Percentiles rank a stretch among this genome's conserved stretches.
phyloP scores from a whole-genome alignment of 2,797 vertebrate species.

The Gouania willdenowi region DNA sequence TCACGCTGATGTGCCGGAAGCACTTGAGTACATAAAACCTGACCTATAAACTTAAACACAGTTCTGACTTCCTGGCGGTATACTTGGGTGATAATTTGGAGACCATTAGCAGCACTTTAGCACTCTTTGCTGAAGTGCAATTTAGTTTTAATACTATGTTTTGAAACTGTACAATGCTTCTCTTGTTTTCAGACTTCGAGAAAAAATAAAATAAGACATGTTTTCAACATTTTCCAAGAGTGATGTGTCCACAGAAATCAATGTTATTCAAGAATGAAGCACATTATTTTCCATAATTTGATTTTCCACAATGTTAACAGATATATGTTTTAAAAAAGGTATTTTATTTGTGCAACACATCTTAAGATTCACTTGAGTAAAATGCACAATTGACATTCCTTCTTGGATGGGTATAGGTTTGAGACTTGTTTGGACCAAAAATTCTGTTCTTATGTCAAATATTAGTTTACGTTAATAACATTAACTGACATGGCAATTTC shows the following conservation, averaged over 20 bases:
- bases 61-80: background rate
- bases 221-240: too few relatives aligned
- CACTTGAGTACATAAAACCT: background rate
- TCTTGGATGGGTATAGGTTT: too few relatives aligned
- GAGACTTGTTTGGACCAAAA: too few relatives aligned
- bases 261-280: too few relatives aligned
- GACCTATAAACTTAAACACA: slow-evolving; percentile 12
- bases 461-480: background rate
- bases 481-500: background rate
- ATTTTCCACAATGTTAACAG: too few relatives aligned
- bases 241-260: too few relatives aligned
- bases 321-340: too few relatives aligned
- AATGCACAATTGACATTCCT: too few relatives aligned
- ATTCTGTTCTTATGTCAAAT: background rate
- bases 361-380: too few relatives aligned
- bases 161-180: slow-evolving; percentile 9
- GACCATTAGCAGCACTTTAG: slow-evolving; percentile 3
- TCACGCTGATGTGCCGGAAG: background rate
- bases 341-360: too few relatives aligned
- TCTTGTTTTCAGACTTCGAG: slow-evolving; percentile 3
- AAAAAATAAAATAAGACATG: slow-evolving; percentile 2
- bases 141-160: slow-evolving; percentile 7
- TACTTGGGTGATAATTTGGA: slow-evolving; percentile 3
- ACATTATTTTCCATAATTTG: too few relatives aligned
- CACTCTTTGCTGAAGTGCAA: slow-evolving; percentile 5